A percentile compares a stretch with the other conserved stretches of the same genome.
phyloP scores from a whole-genome alignment of 35 echinoderm and acorn worm species.

The Eucidaris tribuloides region DNA sequence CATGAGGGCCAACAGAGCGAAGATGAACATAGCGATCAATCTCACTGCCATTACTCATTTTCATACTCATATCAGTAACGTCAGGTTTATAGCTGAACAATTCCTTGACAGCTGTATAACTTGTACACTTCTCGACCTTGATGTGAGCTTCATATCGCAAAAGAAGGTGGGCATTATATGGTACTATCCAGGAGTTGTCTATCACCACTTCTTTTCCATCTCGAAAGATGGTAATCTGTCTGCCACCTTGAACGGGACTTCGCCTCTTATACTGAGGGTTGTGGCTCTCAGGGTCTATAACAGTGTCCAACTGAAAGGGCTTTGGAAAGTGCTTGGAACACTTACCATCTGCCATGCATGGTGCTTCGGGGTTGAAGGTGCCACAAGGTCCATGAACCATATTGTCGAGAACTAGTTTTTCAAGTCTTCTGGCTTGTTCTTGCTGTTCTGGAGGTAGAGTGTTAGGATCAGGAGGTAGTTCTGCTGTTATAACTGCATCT shows the following conservation, averaged over 20 bases:
- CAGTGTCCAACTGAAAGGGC: not conserved
- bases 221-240: not conserved
- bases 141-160: not conserved
- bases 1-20: not conserved
- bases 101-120: not conserved
- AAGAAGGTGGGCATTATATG: not conserved
- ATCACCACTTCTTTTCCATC: not conserved
- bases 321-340: conserved; percentile 48
- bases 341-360: conserved; percentile 34
- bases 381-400: conserved; percentile 57
- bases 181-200: not conserved
- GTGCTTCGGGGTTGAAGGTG: not conserved
- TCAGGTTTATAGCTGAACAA: not conserved
- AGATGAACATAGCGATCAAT: not conserved
- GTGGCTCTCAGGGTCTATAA: not conserved
- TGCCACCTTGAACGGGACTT: not conserved
- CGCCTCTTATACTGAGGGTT: not conserved
- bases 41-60: not conserved
- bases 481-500: not conserved
- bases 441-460: not conserved
- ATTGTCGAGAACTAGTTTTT: not conserved
- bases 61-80: not conserved
- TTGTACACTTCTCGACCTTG: not conserved
- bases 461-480: conserved; percentile 11
- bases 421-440: not conserved